Base-by-base conservation (phyloP, 1,140 invertebrate species). In the Venustaconcha ellipsiformis region DNA sequence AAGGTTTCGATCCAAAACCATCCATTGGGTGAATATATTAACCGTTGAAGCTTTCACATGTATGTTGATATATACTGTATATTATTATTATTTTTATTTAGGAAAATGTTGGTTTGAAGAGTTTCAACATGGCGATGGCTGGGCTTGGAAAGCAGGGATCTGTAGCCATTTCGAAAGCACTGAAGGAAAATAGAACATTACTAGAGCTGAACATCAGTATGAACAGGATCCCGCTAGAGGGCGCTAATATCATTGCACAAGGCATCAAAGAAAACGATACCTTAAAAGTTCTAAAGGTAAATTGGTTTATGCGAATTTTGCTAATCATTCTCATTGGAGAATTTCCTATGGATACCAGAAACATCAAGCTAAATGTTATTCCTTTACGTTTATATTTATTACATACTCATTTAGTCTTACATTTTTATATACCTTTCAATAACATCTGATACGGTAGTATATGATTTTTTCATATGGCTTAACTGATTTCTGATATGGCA, bases 101-200 rank as follows among this genome's bases (percentile, higher is more conserved):
- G 86, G 86, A 86, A 70, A 88, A 88, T 66, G 81, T 82, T 57
- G 83, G 84, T 4, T 74, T 88, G 56, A 84, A 84, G 64, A 79
- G 80, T 66, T 82, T 87, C 70, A 82, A 80, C 74, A 78, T 87
- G 74, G 71, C 80, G 12, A 85, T 84, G 82, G 84, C 84, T 26
- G 84, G 86, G n/a, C 59, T 87, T 17, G 83, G 80, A 11, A 68
- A 75, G 62, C 78, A 77, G 6, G 86, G 84, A 13, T 77, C 83
- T 5, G 76, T 78, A 56, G 79, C 80, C 8, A 78, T 87, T 55
- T 63, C 77, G 6, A 70, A 73, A 26, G 86, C 85, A 14, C 70
- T 88, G n/a, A 74, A 68, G 63, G 73, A 84, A 60, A 88, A 88
- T 70, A 69, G 81, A n/a, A 85, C 84, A 12, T 66, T 88, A 12